Evolutionary conservation across 2,888 invertebrate species (phyloP).

Genomic region (Nezara viridula): DNA sequence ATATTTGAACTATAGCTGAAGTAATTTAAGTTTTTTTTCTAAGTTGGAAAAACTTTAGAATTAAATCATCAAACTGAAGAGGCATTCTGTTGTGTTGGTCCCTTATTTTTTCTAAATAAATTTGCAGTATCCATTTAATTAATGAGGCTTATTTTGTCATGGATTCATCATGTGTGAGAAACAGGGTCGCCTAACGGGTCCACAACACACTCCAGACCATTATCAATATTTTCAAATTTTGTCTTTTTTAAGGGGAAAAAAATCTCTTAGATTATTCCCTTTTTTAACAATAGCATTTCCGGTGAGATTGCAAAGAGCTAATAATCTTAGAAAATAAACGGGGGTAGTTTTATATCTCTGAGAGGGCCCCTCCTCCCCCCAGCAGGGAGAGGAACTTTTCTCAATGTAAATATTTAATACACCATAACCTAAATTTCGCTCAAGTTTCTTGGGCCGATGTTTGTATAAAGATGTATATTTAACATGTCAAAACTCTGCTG

Average conservation of each 20-base stretch:
- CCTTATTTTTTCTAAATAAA: no score
- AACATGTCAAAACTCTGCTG: slow-evolving; percentile 62
- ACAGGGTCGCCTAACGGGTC: no score
- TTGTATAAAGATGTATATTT: slow-evolving; percentile 63
- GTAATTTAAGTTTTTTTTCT: no score
- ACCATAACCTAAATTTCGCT: slow-evolving; percentile 63
- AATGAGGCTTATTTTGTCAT: no score
- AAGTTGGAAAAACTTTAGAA: no score
- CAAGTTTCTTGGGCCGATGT: slow-evolving; percentile 61
- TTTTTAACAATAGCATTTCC: background rate
- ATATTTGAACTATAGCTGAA: no score
- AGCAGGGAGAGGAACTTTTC: slow-evolving; percentile 29
- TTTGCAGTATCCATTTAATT: no score
- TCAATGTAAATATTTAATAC: slow-evolving; percentile 62
- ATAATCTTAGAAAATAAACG: slow-evolving; percentile 42
- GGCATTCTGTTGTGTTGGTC: no score
- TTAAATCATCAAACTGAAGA: no score
- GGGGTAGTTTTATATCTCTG: slow-evolving; percentile 46
- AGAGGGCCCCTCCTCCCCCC: slow-evolving; percentile 3
- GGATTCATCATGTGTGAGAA: no score
- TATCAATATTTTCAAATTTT: no score
- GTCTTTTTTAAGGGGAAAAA: background rate
- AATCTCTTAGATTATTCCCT: background rate
- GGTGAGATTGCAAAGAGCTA: background rate
- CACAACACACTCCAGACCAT: no score